These are phyloP conservation scores for Slavum lentiscoides DNA, from an alignment of 2,888 invertebrate genomes.

Conservation along the genomic window DNA sequence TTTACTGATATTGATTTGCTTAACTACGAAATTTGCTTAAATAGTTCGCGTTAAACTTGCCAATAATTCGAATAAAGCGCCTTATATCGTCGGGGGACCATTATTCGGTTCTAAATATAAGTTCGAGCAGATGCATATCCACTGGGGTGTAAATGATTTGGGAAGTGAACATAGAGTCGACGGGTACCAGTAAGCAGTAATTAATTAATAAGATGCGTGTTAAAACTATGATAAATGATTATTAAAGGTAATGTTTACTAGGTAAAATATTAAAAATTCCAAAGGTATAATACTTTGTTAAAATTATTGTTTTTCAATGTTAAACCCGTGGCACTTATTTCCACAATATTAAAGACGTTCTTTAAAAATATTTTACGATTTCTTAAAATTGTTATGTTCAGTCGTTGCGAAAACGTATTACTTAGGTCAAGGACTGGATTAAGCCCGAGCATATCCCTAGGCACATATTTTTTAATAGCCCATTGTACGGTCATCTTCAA, in stretches of 20 bases:
- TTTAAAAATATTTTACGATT: no score
- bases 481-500: no score
- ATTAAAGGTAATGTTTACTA: background rate
- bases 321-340: no score
- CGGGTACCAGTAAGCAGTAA: constrained; percentile 64
- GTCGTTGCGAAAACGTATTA: no score
- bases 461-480: no score
- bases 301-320: no score
- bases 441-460: no score
- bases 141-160: constrained; percentile 69
- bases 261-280: no score
- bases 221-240: background rate
- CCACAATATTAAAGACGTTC: no score
- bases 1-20: no score
- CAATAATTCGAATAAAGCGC: background rate
- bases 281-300: background rate
- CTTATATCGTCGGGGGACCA: constrained; percentile 54
- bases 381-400: no score
- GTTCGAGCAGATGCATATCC: constrained; percentile 71
- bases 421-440: no score
- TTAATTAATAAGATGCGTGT: background rate
- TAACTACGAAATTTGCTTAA: background rate
- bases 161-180: constrained; percentile 72
- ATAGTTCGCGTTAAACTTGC: constrained; percentile 9
- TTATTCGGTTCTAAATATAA: constrained; percentile 63